phyloP scores from a whole-genome alignment of 2,113 vertebrate species.

The Sinosuthora webbiana region DNA sequence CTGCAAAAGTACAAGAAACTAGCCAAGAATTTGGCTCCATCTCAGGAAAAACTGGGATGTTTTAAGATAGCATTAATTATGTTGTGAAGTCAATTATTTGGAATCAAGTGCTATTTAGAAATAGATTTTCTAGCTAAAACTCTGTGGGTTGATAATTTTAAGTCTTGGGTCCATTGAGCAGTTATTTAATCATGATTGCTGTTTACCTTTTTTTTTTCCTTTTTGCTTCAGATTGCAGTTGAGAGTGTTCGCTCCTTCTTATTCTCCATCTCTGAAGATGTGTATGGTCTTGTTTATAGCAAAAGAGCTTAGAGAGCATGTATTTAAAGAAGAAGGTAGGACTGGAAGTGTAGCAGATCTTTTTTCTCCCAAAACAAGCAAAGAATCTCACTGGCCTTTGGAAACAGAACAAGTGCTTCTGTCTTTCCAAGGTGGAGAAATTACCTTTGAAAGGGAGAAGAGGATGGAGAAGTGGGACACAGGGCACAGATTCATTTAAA shows the following conservation, averaged over 20 bases:
- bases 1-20: not conserved
- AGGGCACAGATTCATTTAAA: not conserved
- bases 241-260: not conserved
- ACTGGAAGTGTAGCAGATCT: not conserved
- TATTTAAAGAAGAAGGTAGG: not conserved
- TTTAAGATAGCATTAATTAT: slow-evolving; percentile 1
- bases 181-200: not conserved
- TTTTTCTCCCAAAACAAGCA: not conserved
- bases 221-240: not conserved
- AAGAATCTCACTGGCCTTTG: not conserved
- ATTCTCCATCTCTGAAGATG: not conserved
- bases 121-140: not conserved
- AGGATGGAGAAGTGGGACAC: not conserved
- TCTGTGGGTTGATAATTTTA: not conserved
- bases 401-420: not conserved
- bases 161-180: not conserved
- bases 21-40: not conserved
- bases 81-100: not conserved
- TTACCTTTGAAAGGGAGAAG: not conserved
- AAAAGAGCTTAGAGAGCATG: not conserved
- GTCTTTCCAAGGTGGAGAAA: not conserved
- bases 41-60: not conserved
- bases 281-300: not conserved
- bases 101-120: not conserved
- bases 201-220: not conserved